Conservation (phyloP, 1,140 invertebrate genomes). For the Grapholita molesta region DNA sequence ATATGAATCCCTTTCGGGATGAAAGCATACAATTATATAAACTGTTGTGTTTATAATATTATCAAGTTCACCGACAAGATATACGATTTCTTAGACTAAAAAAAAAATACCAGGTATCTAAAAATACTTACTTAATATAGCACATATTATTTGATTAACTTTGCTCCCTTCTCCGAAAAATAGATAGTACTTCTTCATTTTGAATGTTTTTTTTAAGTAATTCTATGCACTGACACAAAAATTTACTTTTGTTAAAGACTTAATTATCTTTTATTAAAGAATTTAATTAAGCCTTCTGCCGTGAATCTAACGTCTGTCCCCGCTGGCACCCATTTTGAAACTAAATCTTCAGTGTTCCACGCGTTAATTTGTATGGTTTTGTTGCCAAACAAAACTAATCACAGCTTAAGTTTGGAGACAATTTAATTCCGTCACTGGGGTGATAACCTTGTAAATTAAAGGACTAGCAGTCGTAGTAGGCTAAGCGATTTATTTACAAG, state of each 20-base stretch:
- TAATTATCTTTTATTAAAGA: not conserved
- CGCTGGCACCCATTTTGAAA: not conserved
- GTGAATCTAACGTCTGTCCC: not conserved
- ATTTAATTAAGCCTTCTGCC: not conserved
- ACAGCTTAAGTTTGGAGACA: not conserved
- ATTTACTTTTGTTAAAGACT: not conserved
- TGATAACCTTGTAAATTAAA: no score
- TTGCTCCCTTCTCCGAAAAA: conserved; percentile 46
- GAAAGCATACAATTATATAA: no score
- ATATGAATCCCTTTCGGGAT: no score
- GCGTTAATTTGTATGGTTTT: not conserved
- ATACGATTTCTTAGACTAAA: no score
- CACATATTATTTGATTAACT: conserved; percentile 52
- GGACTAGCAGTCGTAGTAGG: no score
- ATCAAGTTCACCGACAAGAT: no score
- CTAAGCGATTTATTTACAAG: no score
- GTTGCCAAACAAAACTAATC: not conserved
- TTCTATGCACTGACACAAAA: not conserved
- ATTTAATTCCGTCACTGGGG: no score
- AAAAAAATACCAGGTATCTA: no score
- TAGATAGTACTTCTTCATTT: conserved; percentile 42
- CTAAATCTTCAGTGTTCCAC: not conserved
- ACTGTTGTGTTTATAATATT: no score
- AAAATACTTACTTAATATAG: conserved; percentile 46
- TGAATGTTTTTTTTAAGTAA: not conserved